Evolutionary conservation across 2,888 invertebrate genomes (phyloP).

Genomic region (Heteromurus nitidus): DNA sequence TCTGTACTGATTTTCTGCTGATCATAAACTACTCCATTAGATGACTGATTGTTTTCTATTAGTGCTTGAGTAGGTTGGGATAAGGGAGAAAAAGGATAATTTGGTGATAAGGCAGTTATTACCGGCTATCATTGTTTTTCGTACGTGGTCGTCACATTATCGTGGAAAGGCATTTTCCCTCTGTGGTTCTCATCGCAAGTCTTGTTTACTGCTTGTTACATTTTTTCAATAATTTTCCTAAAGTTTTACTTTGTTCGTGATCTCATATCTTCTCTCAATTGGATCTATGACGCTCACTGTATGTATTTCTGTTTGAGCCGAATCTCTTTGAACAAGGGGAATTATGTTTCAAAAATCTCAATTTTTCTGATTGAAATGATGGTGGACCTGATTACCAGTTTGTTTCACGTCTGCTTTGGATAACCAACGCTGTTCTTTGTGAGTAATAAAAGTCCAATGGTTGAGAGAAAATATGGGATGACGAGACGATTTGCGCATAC

Average conservation of each 20-base stretch:
- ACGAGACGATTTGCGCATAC: not conserved
- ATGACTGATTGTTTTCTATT: slow-evolving; percentile 32
- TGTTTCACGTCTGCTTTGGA: no score
- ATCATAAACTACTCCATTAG: slow-evolving; percentile 54
- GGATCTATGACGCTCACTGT: not conserved
- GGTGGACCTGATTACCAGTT: no score
- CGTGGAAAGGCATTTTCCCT: not conserved
- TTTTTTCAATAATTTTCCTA: slow-evolving; percentile 13
- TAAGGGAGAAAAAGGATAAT: slow-evolving; percentile 32
- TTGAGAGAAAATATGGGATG: no score
- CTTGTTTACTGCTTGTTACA: not conserved
- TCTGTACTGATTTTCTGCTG: slow-evolving; percentile 43
- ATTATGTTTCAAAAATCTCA: not conserved
- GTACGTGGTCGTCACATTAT: slow-evolving; percentile 29
- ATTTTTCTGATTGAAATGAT: not conserved
- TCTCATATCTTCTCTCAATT: slow-evolving; percentile 26
- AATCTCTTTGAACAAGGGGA: not conserved
- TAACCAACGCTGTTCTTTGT: no score
- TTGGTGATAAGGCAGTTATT: slow-evolving; percentile 53
- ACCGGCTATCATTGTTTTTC: slow-evolving; percentile 15
- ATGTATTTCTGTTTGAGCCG: not conserved
- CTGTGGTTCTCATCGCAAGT: no score
- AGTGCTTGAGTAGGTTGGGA: not conserved
- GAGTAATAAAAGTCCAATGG: no score
- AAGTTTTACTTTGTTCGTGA: slow-evolving; percentile 52